Base-by-base conservation (phyloP, 1,140 invertebrate genomes). In the Hyles vespertilio region DNA sequence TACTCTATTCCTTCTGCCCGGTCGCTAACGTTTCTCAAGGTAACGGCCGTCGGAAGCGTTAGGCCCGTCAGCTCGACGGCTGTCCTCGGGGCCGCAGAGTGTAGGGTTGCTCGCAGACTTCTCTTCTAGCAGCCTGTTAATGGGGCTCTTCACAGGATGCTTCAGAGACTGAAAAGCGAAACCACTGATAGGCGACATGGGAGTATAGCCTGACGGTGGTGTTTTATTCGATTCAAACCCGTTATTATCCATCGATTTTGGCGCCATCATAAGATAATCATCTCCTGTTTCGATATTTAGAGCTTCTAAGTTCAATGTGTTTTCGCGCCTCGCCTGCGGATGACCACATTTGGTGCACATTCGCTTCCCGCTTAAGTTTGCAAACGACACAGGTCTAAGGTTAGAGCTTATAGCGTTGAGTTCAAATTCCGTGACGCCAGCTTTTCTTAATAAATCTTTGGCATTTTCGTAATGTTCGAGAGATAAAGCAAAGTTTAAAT, bases 381-480 rank as follows among this genome's bases (percentile, higher is more conserved):
- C 54, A 48, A 86, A 67, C 0, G 65, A 60, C 10, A 69, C 55
- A 2, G 84, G 77, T 59, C 80, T 88, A 32, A 90, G 70, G 53
- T 90, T 88, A 46, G 81, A 76, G 52, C 84, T 85, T 12, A 90
- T 74, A 5, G 90, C 88, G 48, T 91, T 82, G 3, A 90, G 68
- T 58, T 92, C 90, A 3, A 83, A 71, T 58, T 90, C 78, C 5
- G 90, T 90, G 5, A 91, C 87, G 6, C 92, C 91, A 3, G 91
- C 90, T 70, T 90, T 92, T 22, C 88, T 80, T n/a, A 94, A 66
- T 43, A 94, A 79, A 70, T 94, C 93, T 79, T 93, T 94, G 44
- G 93, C 92, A 72, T 95, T 95, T 78, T 95, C 94, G 67, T 95
- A 95, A 59, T 94, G 90, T 68, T 94, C 92, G 10, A 95, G 76